Evolutionary conservation across 2,797 vertebrate species (phyloP), one percentile per base, ranked within the genome.

Genomic region (Sebastes vulpes): DNA sequence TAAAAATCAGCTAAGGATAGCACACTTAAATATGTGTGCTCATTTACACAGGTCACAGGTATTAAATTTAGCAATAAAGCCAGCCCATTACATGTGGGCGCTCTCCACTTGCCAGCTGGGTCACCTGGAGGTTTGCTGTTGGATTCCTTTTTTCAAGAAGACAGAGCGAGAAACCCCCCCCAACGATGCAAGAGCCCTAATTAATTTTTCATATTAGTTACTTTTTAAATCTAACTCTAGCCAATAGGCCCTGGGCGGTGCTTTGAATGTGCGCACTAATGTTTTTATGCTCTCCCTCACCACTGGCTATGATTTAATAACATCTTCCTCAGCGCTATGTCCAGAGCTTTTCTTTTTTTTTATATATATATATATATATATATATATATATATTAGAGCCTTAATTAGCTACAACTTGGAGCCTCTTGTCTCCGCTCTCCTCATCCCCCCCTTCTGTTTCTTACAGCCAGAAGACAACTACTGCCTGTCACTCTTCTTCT

Each of bases 161-260:
- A 86, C 83, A 87, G 64, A 77, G 65, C 60, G 69, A 84, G 63
- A 81, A 32, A 20, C 54, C 58, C 11, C 23, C 4, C 11, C 29
- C 61, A 83, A 82, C 28, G 42, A 83, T 73, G 64, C 65, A 79
- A 68, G 83, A 92, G 67, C 82, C 74, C 66, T 92, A 92, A 95
- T 96, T 85, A 87, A 93, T 92, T 85, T 94, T 96, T 96, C 81
- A 96, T 92, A 90, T 94, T 95, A 93, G 90, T 95, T 94, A 95
- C 89, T 95, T 94, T 96, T 92, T 86, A 95, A 95, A 95, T 93
- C 85, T 91, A 89, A 89, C 89, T 91, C 92, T 61, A 86, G 86
- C 90, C 91, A 86, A 87, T 61, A 87, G 85, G 92, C 89, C 78
- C 69, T 81, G 73, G 92, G 93, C 73, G 3, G 58, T 71, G 72